These are phyloP conservation scores for Copidosoma floridanum DNA, from an alignment of 1,140 invertebrate species.

Conservation along the genomic window DNA sequence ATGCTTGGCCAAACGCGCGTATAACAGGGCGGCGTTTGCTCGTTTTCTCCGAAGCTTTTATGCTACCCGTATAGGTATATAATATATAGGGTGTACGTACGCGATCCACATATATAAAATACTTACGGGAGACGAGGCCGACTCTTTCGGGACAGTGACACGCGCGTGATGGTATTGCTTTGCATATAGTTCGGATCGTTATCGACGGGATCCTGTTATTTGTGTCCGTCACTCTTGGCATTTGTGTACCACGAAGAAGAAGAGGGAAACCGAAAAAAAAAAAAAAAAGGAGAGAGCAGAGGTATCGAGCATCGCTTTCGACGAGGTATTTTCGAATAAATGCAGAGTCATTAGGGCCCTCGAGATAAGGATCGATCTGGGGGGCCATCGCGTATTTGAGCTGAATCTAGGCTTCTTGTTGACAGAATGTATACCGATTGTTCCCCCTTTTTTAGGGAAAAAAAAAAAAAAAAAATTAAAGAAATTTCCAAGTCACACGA, in stretches of 20 bases:
- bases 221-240: constrained; percentile 17
- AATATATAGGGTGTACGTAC: too few relatives aligned
- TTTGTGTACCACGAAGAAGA: not conserved
- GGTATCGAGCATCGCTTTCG: too few relatives aligned
- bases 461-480: too few relatives aligned
- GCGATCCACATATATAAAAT: too few relatives aligned
- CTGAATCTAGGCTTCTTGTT: constrained; percentile 8
- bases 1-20: too few relatives aligned
- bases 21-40: not conserved
- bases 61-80: too few relatives aligned
- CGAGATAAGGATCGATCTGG: constrained; percentile 10
- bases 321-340: constrained; percentile 16
- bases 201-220: constrained; percentile 23
- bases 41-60: not conserved
- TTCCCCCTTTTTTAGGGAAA: not conserved
- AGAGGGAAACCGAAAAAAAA: too few relatives aligned
- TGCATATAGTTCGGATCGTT: constrained; percentile 28
- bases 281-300: not conserved
- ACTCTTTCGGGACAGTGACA: constrained; percentile 18
- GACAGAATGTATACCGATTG: not conserved
- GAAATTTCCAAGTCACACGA: too few relatives aligned
- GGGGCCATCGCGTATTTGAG: not conserved
- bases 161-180: constrained; percentile 22
- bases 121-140: constrained; percentile 18
- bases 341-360: constrained; percentile 14